Conservation (phyloP, 2,113 vertebrate species). For the Pitta sordida region DNA sequence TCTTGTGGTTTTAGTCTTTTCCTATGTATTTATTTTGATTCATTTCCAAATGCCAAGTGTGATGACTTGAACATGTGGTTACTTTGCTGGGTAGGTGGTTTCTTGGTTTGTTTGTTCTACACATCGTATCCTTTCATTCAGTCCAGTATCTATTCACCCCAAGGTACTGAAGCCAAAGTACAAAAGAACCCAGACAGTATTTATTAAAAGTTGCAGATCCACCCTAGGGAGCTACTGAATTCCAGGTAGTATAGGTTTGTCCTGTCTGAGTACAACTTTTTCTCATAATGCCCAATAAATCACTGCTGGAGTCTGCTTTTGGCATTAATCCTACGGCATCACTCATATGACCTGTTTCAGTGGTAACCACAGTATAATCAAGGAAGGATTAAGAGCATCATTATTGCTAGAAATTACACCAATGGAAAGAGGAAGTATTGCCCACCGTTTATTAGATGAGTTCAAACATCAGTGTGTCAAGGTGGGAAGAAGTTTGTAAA, state of each 20-base stretch:
- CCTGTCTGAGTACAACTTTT: background rate
- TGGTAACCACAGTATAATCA: background rate
- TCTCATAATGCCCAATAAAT: background rate
- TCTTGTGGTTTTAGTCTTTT: background rate
- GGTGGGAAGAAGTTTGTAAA: background rate
- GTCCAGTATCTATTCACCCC: background rate
- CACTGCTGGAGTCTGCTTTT: background rate
- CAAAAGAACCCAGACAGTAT: background rate
- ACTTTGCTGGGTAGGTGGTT: background rate
- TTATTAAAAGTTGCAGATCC: background rate
- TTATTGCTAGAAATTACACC: background rate
- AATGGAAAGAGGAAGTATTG: background rate
- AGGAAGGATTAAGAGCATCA: background rate
- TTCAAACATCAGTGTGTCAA: background rate
- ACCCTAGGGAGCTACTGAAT: background rate
- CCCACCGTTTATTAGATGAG: background rate
- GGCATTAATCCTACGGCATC: background rate
- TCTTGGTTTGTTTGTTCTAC: background rate
- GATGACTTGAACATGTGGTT: background rate
- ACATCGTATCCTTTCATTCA: background rate
- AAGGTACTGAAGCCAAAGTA: background rate
- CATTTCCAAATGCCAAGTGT: background rate
- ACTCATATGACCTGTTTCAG: background rate
- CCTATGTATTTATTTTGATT: background rate
- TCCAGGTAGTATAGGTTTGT: background rate